Base-by-base conservation (phyloP, 1,140 invertebrate species). In the Drosophila seguyi region DNA sequence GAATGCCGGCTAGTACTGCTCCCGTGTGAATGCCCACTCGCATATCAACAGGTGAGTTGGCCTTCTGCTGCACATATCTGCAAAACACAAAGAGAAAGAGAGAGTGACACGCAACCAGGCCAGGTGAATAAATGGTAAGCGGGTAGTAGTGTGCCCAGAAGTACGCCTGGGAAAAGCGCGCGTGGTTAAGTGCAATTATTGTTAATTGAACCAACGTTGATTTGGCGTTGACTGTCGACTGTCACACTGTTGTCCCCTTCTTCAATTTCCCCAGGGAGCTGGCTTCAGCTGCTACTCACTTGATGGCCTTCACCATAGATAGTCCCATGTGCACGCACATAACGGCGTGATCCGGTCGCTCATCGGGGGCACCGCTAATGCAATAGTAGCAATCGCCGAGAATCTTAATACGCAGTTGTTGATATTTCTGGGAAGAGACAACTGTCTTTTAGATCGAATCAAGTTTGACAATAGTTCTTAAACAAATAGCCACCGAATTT, bases 1-100 rank as follows among this genome's bases (percentile, higher is more conserved):
- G 94, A 20, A 99, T 98, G 1, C 99, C 99, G 39, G 98, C 98
- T 31, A 99, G 93, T 25, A 99, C 97, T 4, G 97, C 98, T 0
- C 98, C 99, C 0, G 98, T 99, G 93, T 99, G 98, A 79, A 99
- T 97, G 5, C 98, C 98, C 29, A 99, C 98, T 62, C 99, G 94
- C 99, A 99, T 99, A 93, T 99, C 98, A 36, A 99, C 98, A 11
- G 97, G 97, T 39, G 97, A 98, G 86, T 98, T 98, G 0, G 98
- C 98, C 67, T 96, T 98, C 92, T 98, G 96, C 82, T 98, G 97
- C n/a, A 99, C 97, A 93, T 98, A 98, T 93, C 97, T 97, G 48
- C 41, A 56, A 41, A 38, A 52, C 20, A 47, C 25, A 0, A 18
- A 25, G 48, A 45, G 27, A 38, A 44, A 55, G 16, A 48, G 25